Conservation (phyloP, 64 coral and sea anemone species). For the Dendronephthya gigantea region DNA sequence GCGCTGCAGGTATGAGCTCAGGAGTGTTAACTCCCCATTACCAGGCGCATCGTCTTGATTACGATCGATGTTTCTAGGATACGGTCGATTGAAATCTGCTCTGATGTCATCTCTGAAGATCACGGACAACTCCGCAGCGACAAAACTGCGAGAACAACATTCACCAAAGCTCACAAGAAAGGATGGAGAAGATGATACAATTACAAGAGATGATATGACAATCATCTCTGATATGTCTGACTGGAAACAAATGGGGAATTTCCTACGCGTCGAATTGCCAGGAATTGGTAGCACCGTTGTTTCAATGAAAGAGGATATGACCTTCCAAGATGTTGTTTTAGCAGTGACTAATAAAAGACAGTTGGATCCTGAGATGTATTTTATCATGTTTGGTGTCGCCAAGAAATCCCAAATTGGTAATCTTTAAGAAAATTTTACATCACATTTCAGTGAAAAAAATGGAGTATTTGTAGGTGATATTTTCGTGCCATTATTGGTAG, state of each 20-base stretch:
- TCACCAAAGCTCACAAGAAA: neutral
- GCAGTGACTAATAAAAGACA: conserved; percentile 79
- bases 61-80: neutral
- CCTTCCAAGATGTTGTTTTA: conserved; percentile 50
- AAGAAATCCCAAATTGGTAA: conserved; percentile 25
- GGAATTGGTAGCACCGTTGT: conserved; percentile 77
- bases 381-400: conserved; percentile 62
- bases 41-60: too few relatives aligned
- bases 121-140: neutral
- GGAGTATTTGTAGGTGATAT: too few relatives aligned
- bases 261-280: conserved; percentile 55
- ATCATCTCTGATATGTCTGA: conserved; percentile 61
- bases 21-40: too few relatives aligned
- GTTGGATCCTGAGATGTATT: conserved; percentile 56
- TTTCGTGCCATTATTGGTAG: too few relatives aligned
- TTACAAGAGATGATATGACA: conserved; percentile 36
- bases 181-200: conserved; percentile 31
- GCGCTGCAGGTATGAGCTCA: neutral
- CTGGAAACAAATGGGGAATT: conserved; percentile 90
- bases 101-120: conserved; percentile 1
- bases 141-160: neutral
- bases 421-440: neutral
- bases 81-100: conserved; percentile 7
- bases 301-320: conserved; percentile 59
- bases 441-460: neutral